phyloP scores from a whole-genome alignment of 2,113 vertebrate species.

The Oxyruncus cristatus region DNA sequence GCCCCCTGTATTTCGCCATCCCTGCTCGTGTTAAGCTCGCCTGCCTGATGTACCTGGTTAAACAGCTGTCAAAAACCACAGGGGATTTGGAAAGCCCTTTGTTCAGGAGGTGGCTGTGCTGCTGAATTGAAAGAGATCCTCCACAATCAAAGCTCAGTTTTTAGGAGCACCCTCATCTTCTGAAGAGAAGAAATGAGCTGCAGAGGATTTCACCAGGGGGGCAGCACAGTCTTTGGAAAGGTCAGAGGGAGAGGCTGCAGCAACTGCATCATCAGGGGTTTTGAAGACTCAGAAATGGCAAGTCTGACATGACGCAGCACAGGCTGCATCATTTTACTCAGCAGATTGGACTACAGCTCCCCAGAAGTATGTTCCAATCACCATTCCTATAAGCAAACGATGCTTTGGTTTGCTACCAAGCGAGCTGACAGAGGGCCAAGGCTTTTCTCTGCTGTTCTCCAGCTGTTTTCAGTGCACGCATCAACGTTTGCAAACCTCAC shows the following conservation, averaged over 20 bases:
- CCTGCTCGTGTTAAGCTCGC: rapidly evolving
- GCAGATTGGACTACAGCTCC: background rate
- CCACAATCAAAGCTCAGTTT: background rate
- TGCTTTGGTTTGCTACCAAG: background rate
- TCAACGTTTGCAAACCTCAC: background rate
- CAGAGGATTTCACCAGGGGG: background rate
- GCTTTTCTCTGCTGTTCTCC: background rate
- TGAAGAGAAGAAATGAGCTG: background rate
- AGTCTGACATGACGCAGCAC: background rate
- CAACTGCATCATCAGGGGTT: background rate
- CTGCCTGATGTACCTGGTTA: background rate
- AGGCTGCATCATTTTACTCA: background rate
- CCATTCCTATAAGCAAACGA: background rate
- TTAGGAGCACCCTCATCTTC: background rate
- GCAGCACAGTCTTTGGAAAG: background rate
- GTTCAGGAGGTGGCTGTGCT: background rate
- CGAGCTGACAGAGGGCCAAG: background rate
- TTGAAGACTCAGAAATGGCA: background rate
- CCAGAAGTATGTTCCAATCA: background rate
- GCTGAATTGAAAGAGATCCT: background rate
- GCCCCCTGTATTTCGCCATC: background rate
- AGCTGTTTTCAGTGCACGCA: background rate
- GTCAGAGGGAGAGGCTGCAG: background rate
- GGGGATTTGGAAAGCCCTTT: background rate
- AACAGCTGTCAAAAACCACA: background rate